Evolutionary conservation across 1,140 invertebrate species (phyloP).

Genomic region (Drosophila willistoni): DNA sequence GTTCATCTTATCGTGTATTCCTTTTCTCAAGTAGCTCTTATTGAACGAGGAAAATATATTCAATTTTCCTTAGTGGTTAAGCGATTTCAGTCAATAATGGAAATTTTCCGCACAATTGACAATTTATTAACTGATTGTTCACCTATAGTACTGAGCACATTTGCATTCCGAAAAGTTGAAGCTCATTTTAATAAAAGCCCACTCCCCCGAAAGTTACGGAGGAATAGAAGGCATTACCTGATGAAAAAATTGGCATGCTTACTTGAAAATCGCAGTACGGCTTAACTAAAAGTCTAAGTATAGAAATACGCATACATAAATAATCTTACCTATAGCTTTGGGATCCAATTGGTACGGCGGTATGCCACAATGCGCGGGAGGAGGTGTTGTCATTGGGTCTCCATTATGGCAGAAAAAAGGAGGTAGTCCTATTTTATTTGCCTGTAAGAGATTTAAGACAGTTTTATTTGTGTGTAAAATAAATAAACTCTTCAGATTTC

Average conservation of each 20-base stretch:
- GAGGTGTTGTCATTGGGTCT: slow-evolving; percentile 92
- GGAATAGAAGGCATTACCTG: neutral
- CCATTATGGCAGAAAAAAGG: slow-evolving; percentile 97
- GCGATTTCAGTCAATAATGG: slow-evolving; percentile 45
- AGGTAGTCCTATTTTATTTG: slow-evolving; percentile 93
- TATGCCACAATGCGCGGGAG: slow-evolving; percentile 98
- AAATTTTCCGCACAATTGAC: slow-evolving; percentile 55
- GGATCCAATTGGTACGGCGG: slow-evolving; percentile 95
- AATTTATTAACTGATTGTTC: slow-evolving; percentile 50
- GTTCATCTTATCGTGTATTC: slow-evolving; percentile 1
- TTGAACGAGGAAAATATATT: slow-evolving; percentile 21
- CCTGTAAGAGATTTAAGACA: slow-evolving; percentile 85
- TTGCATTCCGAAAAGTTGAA: slow-evolving; percentile 31
- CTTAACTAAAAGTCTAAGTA: neutral
- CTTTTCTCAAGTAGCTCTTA: neutral
- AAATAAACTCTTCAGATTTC: no score
- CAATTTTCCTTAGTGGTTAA: slow-evolving; percentile 13
- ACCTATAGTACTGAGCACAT: slow-evolving; percentile 29
- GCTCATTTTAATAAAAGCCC: slow-evolving; percentile 11
- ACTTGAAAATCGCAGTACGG: neutral
- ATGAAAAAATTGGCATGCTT: neutral
- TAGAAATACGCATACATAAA: slow-evolving; percentile 3
- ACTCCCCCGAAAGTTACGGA: neutral
- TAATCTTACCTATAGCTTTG: slow-evolving; percentile 88
- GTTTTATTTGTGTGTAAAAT: neutral